These are phyloP conservation scores for Sericinus montela DNA, from an alignment of 2,888 invertebrate species.

Conservation along the genomic window DNA sequence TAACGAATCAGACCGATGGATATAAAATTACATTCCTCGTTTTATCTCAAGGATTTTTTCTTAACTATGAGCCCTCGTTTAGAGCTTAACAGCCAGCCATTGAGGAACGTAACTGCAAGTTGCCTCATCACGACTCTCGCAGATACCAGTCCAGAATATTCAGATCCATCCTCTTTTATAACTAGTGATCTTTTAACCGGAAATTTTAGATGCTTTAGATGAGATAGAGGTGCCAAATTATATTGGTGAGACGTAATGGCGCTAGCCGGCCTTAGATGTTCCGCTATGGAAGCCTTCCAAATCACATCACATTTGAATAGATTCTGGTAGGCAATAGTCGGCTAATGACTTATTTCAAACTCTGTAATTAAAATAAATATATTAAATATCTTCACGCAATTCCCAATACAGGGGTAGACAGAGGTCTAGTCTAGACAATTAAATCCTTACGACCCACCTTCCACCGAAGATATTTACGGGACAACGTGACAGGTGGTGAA, in stretches of 20 bases:
- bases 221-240: constrained; percentile 37
- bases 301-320: constrained; percentile 69
- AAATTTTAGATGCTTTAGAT: constrained; percentile 26
- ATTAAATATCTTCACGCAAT: no score
- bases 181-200: constrained; percentile 19
- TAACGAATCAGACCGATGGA: constrained; percentile 30
- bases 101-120: constrained; percentile 58
- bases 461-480: no score
- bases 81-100: constrained; percentile 60
- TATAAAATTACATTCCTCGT: constrained; percentile 32
- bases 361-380: no score
- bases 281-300: constrained; percentile 62
- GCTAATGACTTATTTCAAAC: constrained; percentile 55
- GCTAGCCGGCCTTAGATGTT: constrained; percentile 37
- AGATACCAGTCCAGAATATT: constrained; percentile 48
- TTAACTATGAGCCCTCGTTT: constrained; percentile 48
- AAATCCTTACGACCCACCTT: no score
- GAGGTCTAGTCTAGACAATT: no score
- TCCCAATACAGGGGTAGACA: no score
- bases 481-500: no score
- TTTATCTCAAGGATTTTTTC: constrained; percentile 46
- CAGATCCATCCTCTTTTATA: constrained; percentile 35
- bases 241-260: constrained; percentile 45
- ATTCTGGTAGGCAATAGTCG: constrained; percentile 48
- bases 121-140: constrained; percentile 61